Base-by-base conservation (phyloP, 2,113 vertebrate genomes). In the Pterocles gutturalis region DNA sequence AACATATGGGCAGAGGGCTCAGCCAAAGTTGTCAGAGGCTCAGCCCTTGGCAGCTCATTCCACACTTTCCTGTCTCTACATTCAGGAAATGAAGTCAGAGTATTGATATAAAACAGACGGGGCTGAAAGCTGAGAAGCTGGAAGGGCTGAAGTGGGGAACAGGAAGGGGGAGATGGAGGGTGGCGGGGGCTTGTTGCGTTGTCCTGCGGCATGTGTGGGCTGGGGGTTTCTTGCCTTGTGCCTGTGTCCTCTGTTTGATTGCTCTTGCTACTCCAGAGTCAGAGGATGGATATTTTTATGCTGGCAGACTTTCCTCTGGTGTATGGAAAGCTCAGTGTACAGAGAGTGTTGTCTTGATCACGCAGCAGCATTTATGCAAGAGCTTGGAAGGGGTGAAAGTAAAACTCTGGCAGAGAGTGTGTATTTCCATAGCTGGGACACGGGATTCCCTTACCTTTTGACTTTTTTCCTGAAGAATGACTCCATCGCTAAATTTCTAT, bases 71-170 rank as follows among this genome's bases (percentile, higher is more conserved):
- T 92, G 97, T 97, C 97, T 98, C 96, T 94, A 8, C 91, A 97
- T 94, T 96, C 98, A 98, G 98, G 98, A 98, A 98, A 98, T 98
- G 98, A 98, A 98, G 97, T 98, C 98, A 98, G 98, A 97, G 97
- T 90, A 71, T 96, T 98, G 97, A 98, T 98, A 97, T 97, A 97
- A 94, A 96, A 79, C 97, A 97, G 96, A 94, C 96, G 96, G 94
- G 62, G 69, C 54, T 96, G 97, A 96, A 97, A 98, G 73, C 80
- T 45, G 95, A 97, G 96, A 94, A 85, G 96, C 89, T 97, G 96
- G 83, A 92, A 84, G 46, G 92, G 18, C 60, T 66, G 18, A 76
- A 81, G 17, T 55, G 87, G 84, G 77, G 71, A 43, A n/a, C 36
- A 28, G 18, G 41, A 19, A 16, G 83, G 89, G 83, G 78, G 57